Percentiles rank a stretch among this genome's conserved stretches.
These are phyloP conservation scores for Hololepta plana DNA, from an alignment of 2,888 invertebrate species.

Conservation along the genomic window DNA sequence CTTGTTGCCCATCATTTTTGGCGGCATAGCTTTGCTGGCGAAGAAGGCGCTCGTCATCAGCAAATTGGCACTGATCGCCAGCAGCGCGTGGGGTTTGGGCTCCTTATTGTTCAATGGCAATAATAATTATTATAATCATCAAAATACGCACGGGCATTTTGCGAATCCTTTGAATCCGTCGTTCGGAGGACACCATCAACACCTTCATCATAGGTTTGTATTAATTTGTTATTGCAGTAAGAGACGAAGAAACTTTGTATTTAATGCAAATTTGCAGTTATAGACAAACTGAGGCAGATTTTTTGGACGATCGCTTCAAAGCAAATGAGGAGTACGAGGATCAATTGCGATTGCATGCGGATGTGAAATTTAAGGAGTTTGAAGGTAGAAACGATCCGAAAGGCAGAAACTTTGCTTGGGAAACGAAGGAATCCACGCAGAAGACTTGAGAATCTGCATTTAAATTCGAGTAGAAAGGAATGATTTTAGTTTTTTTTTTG, in stretches of 20 bases:
- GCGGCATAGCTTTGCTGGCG: conserved; percentile 47
- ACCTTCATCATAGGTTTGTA: too few relatives aligned
- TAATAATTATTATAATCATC: too few relatives aligned
- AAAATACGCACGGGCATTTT: too few relatives aligned
- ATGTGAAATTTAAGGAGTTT: conserved; percentile 12
- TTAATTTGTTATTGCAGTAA: too few relatives aligned
- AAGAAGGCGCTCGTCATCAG: conserved; percentile 63
- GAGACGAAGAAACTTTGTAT: conserved; percentile 1
- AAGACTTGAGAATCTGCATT: too few relatives aligned
- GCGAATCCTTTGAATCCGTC: too few relatives aligned
- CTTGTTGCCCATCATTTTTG: conserved; percentile 53
- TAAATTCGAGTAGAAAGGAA: too few relatives aligned
- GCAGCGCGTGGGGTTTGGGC: conserved; percentile 46
- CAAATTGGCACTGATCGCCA: conserved; percentile 53
- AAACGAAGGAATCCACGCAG: conserved; percentile 18
- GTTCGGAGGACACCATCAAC: too few relatives aligned
- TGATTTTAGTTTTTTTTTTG: too few relatives aligned
- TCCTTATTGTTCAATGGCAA: conserved; percentile 24
- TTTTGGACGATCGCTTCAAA: conserved; percentile 23
- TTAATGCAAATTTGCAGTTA: conserved; percentile 7
- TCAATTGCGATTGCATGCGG: conserved; percentile 12
- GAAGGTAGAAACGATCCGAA: conserved; percentile 11
- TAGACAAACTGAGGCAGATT: conserved; percentile 17
- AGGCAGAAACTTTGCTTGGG: conserved; percentile 27
- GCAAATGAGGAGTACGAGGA: conserved; percentile 10